A percentile compares a stretch with the other conserved stretches of the same genome.
Conservation (phyloP, 2,797 vertebrate genomes). For the Pseudomugil gertrudae region DNA sequence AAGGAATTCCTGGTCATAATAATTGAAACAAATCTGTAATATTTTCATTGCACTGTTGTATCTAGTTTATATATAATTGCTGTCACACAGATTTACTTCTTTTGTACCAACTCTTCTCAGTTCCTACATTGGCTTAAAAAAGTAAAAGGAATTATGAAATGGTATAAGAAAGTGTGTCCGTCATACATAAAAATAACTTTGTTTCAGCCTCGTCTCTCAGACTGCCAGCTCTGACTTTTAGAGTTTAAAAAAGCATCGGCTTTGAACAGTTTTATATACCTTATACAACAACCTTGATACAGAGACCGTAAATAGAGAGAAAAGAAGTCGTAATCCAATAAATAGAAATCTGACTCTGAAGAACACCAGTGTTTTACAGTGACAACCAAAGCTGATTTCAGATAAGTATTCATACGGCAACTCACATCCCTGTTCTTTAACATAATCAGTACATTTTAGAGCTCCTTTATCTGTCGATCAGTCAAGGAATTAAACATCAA, state of each 20-base stretch:
- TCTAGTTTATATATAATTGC: not conserved
- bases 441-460: not conserved
- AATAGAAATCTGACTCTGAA: not conserved
- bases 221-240: conserved; percentile 10
- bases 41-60: not conserved
- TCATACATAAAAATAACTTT: conserved; percentile 21
- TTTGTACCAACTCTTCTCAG: not conserved
- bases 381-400: not conserved
- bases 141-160: not conserved
- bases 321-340: not conserved
- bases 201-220: conserved; percentile 16
- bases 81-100: not conserved
- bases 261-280: conserved; percentile 12
- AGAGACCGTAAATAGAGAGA: not conserved
- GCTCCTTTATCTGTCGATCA: not conserved
- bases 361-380: not conserved
- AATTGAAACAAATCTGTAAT: not conserved
- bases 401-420: not conserved
- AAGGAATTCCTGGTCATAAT: not conserved
- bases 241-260: conserved; percentile 1
- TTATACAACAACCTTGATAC: conserved; percentile 11
- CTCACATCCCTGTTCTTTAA: not conserved
- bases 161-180: conserved; percentile 14
- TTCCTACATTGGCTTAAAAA: not conserved
- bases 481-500: conserved; percentile 15